Base-by-base conservation (phyloP, 2,113 vertebrate species). In the Poecilia latipinna region DNA sequence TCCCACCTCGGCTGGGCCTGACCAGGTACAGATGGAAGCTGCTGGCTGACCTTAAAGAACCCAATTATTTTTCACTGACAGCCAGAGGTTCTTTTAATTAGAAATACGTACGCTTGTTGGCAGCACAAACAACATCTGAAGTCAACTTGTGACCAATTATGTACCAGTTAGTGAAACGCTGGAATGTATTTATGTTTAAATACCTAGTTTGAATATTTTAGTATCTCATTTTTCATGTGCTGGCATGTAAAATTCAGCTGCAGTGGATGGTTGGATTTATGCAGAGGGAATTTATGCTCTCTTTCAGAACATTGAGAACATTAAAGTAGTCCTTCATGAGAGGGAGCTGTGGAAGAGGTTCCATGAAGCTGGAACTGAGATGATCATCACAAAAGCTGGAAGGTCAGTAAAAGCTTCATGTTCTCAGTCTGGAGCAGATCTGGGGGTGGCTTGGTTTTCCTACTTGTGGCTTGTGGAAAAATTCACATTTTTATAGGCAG, bases 311-410 rank as follows among this genome's bases (percentile, higher is more conserved):
- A 97, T 99, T 64, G 97, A 98, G 94, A 98, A 96, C 92, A 98
- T 99, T 88, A 99, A 98, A 92, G 98, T 99, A 66, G 93, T 96
- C 88, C 96, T 99, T 83, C 97, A 99, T 11, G 98, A 99, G 92
- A 95, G 97, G 80, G 98, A 99, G 61, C 95, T 99, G 80, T 99
- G 98, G 98, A 98, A 97, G 95, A 97, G 97, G 91, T 99, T 99
- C 83, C 97, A 99, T 65, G 98, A 99, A 86, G 96, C 96, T 3
- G 96, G 97, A 68, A 99, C 98, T 0, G 98, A 99, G 93, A 99
- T 99, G 98, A 99, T 99, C 92, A 99, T 99, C 86, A 99, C 98
- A 57, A 99, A 99, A 93, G 97, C 98, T 63, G 97, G 97, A 93
- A 98, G 98, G 98, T 98, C 72, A 95, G 96, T 94, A 29, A 33